Base-by-base conservation (phyloP, 37 sponge, comb jelly and placozoan genomes). In the Axinella damicornis region DNA sequence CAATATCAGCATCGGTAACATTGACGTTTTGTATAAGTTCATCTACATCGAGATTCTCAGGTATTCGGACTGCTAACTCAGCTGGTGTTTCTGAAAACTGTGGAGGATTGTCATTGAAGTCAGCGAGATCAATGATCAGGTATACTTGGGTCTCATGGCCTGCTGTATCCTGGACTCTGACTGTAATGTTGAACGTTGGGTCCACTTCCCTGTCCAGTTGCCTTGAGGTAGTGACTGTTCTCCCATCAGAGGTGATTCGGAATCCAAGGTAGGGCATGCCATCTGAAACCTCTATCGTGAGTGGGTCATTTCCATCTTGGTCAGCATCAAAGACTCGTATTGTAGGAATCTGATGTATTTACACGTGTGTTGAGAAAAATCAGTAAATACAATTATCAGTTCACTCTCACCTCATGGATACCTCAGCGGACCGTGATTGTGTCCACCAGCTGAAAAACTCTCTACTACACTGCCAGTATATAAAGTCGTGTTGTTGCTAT, bases 31-130 rank as follows among this genome's bases (percentile, higher is more conserved):
- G 71, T 1, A 86, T 24, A 20, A 31, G 61, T 4, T 18, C n/a
- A 46, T 25, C 36, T 5, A 39, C 53, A 12, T 46, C 16, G 5
- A 33, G 1, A 71, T 86, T 71, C 64, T 86, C 87, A 37, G 78
- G 72, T 5, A 78, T 15, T 18, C 16, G 57, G 52, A 60, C 20
- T 35, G 37, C 53, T 25, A 78, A 46, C 27, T 56, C 73, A 20
- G 25, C 39, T 40, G 81, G 56, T 2, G 38, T 28, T 32, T 36
- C 59, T 25, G 25, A 34, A n/a, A 76, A 60, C 39, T 53, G 14
- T 22, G 88, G 88, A 38, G 81, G 25, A 25, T 87, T 72, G 41
- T 87, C 88, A 40, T 87, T 87, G 41, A 87, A 54, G 33, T 87
- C 81, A 5, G 52, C 14, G 5, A 87, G 66, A 17, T 54, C 25